Conservation (phyloP, 1,140 invertebrate species). For the Lanistes nyassanus region DNA sequence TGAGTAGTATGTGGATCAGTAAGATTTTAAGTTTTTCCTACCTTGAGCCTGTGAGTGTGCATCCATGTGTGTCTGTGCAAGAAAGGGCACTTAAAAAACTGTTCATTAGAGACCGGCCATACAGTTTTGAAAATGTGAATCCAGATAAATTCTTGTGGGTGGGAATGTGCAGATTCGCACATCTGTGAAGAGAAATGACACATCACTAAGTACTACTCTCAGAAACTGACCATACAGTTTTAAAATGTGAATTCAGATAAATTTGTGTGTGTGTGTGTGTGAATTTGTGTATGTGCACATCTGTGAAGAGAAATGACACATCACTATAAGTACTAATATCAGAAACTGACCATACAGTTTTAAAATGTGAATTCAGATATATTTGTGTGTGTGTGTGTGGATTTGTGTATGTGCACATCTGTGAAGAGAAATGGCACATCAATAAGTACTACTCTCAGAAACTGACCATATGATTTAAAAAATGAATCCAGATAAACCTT, state of each 20-base stretch:
- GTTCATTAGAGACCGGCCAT: not conserved
- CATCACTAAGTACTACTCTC: not conserved
- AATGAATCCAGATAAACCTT: not conserved
- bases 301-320: not conserved
- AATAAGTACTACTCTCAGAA: not conserved
- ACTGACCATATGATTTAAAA: not conserved
- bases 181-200: not conserved
- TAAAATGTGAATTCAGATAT: not conserved
- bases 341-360: not conserved
- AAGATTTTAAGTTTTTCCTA: no score
- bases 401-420: not conserved
- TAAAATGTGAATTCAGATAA: not conserved
- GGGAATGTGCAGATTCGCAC: not conserved
- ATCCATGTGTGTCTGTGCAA: conserved; percentile 6
- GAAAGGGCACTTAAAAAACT: not conserved
- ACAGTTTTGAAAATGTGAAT: not conserved
- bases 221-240: not conserved
- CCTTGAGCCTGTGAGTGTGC: no score
- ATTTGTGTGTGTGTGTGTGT: not conserved
- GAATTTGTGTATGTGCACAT: not conserved
- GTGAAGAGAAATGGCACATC: not conserved
- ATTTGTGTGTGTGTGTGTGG: not conserved
- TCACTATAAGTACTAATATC: not conserved
- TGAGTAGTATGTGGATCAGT: conserved; percentile 32
- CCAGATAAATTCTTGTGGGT: not conserved